A percentile compares a stretch with the other conserved stretches of the same genome.
Conservation (phyloP, 2,797 vertebrate genomes). For the Fistularia tabacaria region DNA sequence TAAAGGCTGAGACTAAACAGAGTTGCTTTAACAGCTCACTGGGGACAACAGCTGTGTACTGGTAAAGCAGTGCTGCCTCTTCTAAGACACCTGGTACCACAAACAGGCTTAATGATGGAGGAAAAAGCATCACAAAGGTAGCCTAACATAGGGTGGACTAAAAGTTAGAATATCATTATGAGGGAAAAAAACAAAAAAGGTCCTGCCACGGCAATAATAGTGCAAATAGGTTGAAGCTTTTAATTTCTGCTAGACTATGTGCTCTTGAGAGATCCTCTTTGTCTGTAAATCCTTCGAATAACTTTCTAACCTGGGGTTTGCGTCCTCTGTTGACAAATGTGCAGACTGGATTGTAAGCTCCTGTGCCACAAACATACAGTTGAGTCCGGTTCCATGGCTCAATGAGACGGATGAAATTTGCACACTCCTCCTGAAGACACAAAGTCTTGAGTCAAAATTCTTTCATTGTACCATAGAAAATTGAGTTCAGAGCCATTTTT, state of each 20-base stretch:
- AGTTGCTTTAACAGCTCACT: slow-evolving; percentile 56
- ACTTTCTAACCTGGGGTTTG: slow-evolving; percentile 85
- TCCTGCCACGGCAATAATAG: slow-evolving; percentile 16
- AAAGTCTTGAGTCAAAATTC: slow-evolving; percentile 15
- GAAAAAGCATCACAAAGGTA: slow-evolving; percentile 35
- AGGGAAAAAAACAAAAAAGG: slow-evolving; percentile 8
- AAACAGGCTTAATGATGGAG: slow-evolving; percentile 43
- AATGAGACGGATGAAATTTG: slow-evolving; percentile 95
- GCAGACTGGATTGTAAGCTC: slow-evolving; percentile 96
- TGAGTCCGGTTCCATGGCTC: slow-evolving; percentile 98
- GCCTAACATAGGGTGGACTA: slow-evolving; percentile 25
- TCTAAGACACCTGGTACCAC: slow-evolving; percentile 29
- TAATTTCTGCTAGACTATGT: background rate
- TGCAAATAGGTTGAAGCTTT: slow-evolving; percentile 19
- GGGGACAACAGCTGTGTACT: slow-evolving; percentile 66
- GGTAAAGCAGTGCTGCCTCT: slow-evolving; percentile 36
- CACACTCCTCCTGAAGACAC: slow-evolving; percentile 86
- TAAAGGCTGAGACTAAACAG: slow-evolving; percentile 73
- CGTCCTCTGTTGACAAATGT: slow-evolving; percentile 92
- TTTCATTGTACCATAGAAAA: no score
- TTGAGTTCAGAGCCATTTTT: no score
- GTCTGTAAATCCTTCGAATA: background rate
- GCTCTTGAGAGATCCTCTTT: background rate
- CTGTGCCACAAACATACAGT: slow-evolving; percentile 93
- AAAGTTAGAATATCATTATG: slow-evolving; percentile 16